Evolutionary conservation across 2,797 vertebrate genomes (phyloP), one percentile per base, ranked within the genome.

Genomic region (Pteronotus mesoamericanus): DNA sequence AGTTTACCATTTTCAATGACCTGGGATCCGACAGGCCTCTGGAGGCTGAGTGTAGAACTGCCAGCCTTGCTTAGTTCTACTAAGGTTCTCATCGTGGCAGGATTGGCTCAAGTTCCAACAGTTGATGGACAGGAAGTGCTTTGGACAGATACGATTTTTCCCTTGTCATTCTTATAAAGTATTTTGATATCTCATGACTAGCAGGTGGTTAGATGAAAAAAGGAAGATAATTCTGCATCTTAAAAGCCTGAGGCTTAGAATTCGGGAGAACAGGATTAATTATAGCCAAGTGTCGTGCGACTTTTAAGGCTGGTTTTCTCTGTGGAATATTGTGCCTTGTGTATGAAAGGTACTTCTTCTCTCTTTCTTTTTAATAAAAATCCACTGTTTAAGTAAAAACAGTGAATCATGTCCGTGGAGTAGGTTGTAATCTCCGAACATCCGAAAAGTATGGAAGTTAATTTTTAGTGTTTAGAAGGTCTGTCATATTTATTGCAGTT

Each of bases 141-240:
- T 96, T 69, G 77, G 90, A 93, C 57, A 95, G 84, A 93, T 37
- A 90, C 16, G 2, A 51, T 69, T 83, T 90, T 86, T 22, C 5
- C 7, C 59, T 59, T 94, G 39, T 94, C 85, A 89, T 84, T 89
- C 75, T 93, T 94, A 69, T 26, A 53, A 42, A 89, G 82, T 92
- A 91, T 89, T 97, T 95, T 96, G 89, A 68, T 95, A 90, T 90
- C 72, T 97, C 24, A 79, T 94, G 87, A 94, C 46, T 94, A 95
- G 92, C 85, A 97, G 72, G 94, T 94, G 80, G 80, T 83, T 92
- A 82, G 66, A 94, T 93, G 66, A 89, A 86, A 44, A 83, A 68
- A 88, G 34, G 53, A 93, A 53, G 92, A 91, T 94, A 95, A 96
- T 89, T 89, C 22, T 22, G 32, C 11, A 12, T 88, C 72, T 92